Evolutionary conservation across 1,140 invertebrate species (phyloP).

Genomic region (Orussus abietinus): DNA sequence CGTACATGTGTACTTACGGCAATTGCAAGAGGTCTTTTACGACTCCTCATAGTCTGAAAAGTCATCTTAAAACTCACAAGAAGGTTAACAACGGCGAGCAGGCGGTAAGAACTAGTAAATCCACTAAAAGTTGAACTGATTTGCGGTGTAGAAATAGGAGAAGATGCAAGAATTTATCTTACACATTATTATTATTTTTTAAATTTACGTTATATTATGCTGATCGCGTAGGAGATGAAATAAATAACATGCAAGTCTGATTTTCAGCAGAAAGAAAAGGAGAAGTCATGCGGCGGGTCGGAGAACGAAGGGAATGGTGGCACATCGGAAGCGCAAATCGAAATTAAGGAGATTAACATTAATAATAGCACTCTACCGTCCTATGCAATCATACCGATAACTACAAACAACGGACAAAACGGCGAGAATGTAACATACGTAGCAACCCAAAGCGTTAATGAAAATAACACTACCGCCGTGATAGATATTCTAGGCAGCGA

Average conservation of each 20-base stretch:
- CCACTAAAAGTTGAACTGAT: no score
- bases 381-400: constrained; percentile 34
- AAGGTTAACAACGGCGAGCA: constrained; percentile 34
- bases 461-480: constrained; percentile 16
- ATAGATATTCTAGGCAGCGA: constrained; percentile 24
- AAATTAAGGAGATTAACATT: constrained; percentile 14
- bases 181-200: constrained; percentile 10
- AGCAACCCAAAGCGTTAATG: constrained; percentile 21
- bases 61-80: constrained; percentile 64
- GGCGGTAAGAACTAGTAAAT: no score
- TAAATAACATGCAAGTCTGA: no score
- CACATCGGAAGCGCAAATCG: constrained; percentile 16
- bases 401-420: constrained; percentile 18
- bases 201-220: constrained; percentile 11
- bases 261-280: background rate
- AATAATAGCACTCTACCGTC: constrained; percentile 25
- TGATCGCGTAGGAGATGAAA: no score
- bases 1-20: constrained; percentile 70
- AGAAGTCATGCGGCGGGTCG: background rate
- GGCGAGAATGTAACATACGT: constrained; percentile 26
- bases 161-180: background rate
- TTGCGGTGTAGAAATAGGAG: background rate
- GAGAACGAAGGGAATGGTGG: constrained; percentile 22
- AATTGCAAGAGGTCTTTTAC: constrained; percentile 76
- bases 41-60: constrained; percentile 76